Base-by-base conservation (phyloP, 2,797 vertebrate species). In the Phoeniculus purpureus region DNA sequence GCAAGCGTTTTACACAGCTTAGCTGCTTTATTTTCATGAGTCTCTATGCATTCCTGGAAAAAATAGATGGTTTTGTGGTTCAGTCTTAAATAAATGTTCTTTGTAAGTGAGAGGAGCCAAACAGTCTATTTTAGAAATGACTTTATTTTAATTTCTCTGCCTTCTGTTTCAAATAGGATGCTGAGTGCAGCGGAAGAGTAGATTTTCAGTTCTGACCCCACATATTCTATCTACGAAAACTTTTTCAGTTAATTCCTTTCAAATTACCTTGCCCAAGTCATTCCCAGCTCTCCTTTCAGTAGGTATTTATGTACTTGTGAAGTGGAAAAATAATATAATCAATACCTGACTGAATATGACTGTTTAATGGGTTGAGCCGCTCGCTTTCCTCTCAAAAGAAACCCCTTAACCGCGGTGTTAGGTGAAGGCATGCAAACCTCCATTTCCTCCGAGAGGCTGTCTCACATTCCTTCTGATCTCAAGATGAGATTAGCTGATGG, bases 371-470 rank as follows among this genome's bases (percentile, higher is more conserved):
- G 3, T 56, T 48, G 79, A 34, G 51, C 26, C 51, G 54, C 74
- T 65, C 81, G 72, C 81, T 90, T 96, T 81, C 84, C 19, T 74
- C 76, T 47, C 74, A 37, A 29, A 92, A 92, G 61, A 60, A 90
- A 54, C 27, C 60, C 54, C 56, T 15, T 18, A 45, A 31, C 56
- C 62, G 61, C 51, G 34, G 7, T 58, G 10, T 34, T 58, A 58
- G 16, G 32, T 64, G 40, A 43, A 80, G 54, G 34, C 32, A 55
- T 6, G 8, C 12, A 25, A 43, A 26, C 9, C 12, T 83, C 32
- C 27, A 17, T 94, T 92, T 93, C 72, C 50, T 62, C 21, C 40
- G 29, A 40, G 45, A 56, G 31, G 82, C 47, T 79, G n/a, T 89
- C 60, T 83, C 82, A 81, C 12, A 66, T 81, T 76, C 58, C 70